Percentiles rank a stretch among this genome's conserved stretches.
Evolutionary conservation across 2,113 vertebrate genomes (phyloP).

Genomic region (Eretmodus cyanostictus): DNA sequence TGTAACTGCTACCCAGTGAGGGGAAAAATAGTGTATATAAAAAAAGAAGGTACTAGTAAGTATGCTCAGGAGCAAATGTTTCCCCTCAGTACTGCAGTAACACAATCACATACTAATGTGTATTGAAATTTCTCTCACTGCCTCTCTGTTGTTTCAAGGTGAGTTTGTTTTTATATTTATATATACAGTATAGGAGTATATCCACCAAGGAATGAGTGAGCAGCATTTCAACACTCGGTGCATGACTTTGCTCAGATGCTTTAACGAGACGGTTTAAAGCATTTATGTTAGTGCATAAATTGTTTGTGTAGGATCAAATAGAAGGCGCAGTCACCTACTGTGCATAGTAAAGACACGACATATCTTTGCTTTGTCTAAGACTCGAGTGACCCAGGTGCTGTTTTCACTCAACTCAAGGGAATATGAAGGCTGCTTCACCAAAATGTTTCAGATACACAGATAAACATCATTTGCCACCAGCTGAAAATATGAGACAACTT

Average conservation of each 20-base stretch:
- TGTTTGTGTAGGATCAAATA: background rate
- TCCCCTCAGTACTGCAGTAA: slow-evolving; percentile 15
- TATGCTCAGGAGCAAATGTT: slow-evolving; percentile 8
- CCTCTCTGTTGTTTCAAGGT: slow-evolving; percentile 69
- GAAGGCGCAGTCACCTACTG: background rate
- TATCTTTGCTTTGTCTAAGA: background rate
- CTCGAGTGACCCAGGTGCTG: background rate
- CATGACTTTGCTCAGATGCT: slow-evolving; percentile 36
- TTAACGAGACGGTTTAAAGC: slow-evolving; percentile 33
- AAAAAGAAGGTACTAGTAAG: background rate
- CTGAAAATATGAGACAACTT: background rate
- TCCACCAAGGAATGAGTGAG: slow-evolving; percentile 7
- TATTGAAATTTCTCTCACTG: slow-evolving; percentile 65
- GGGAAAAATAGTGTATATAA: background rate
- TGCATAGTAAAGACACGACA: background rate
- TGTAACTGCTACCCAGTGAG: background rate
- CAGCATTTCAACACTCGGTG: background rate
- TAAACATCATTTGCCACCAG: background rate
- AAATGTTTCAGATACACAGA: background rate
- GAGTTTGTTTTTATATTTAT: slow-evolving; percentile 52
- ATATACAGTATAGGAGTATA: background rate
- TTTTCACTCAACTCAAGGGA: background rate
- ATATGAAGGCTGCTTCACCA: background rate
- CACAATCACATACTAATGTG: slow-evolving; percentile 56
- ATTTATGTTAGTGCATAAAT: background rate